Evolutionary conservation across 2,113 vertebrate genomes (phyloP), one percentile per base, ranked within the genome.

Genomic region (Pedetes capensis): DNA sequence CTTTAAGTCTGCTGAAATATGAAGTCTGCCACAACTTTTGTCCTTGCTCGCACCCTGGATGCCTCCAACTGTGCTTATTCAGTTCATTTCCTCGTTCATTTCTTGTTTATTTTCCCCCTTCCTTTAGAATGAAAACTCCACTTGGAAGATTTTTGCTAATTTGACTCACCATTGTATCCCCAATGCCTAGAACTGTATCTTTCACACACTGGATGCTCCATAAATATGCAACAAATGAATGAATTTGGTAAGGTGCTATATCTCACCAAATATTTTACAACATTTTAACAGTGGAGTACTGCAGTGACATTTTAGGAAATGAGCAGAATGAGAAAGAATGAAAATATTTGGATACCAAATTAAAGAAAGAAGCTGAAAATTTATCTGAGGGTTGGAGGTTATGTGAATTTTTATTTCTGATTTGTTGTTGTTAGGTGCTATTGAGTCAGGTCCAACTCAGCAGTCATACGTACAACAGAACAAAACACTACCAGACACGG

Each of bases 381-480:
- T 87, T 49, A 53, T 78, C 29, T 39, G 71, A 66, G 53, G 76
- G 49, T 49, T 71, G 4, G 37, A 94, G 29, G 13, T 76, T 71
- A 51, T 61, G 37, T 86, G 44, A 86, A 81, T 59, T 94, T 94
- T 80, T n/a, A 86, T n/a, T n/a, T n/a, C n/a, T n/a, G n/a, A n/a
- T n/a, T n/a, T n/a, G n/a, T n/a, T n/a, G n/a, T n/a, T n/a, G n/a
- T n/a, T n/a, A n/a, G n/a, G n/a, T n/a, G n/a, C n/a, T n/a, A n/a
- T n/a, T n/a, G n/a, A n/a, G n/a, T n/a, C n/a, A n/a, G n/a, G n/a
- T n/a, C n/a, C n/a, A n/a, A n/a, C n/a, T n/a, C n/a, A n/a, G n/a
- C n/a, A n/a, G n/a, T n/a, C n/a, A n/a, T n/a, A n/a, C n/a, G n/a
- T n/a, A n/a, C n/a, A n/a, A n/a, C n/a, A n/a, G n/a, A n/a, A n/a